Base-by-base conservation (phyloP, 1,140 invertebrate genomes). In the Pseudomyrmex pallidus region DNA sequence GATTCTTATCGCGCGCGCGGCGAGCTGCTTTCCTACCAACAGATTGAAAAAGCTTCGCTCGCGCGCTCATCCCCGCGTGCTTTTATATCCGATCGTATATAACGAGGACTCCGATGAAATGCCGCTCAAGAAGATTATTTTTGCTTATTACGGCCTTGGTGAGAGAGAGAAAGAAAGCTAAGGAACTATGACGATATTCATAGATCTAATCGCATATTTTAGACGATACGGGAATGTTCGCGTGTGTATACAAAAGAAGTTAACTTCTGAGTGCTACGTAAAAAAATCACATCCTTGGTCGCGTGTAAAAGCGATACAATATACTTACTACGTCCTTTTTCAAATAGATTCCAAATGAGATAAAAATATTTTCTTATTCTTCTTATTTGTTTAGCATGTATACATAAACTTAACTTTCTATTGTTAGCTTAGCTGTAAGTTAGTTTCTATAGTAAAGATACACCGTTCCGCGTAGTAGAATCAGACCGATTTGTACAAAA, bases 1-100 rank as follows among this genome's bases (percentile, higher is more conserved):
- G 85, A 86, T 84, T 83, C 83, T 89, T 89, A 89, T 89, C 88
- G 77, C 44, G 67, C 87, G 67, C 87, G 67, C 25, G 48, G 68
- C 82, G 17, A 82, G 73, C 46, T 76, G 74, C 76, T 76, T 85
- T 70, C 66, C 74, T 63, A 68, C 82, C 61, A 66, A 85, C 77
- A 77, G 84, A 86, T 89, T 88, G 89, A 88, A 85, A 88, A 87
- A 85, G 54, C 68, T 78, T 62, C 17, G 12, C 44, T 35, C 5
- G 35, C 44, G 44, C 54, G 54, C 54, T 35, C 44, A 25, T 12
- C 52, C 20, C 48, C 50, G 13, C 62, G 70, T 68, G 68, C 83
- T 82, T 77, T 83, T 61, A 67, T 63, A 56, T 35, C 25, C 46
- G 0, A 5, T 12, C 35, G 25, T 67, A 54, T 82, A 74, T 62